Evolutionary conservation across 2,888 invertebrate species (phyloP).

Genomic region (Dascillus cervinus): DNA sequence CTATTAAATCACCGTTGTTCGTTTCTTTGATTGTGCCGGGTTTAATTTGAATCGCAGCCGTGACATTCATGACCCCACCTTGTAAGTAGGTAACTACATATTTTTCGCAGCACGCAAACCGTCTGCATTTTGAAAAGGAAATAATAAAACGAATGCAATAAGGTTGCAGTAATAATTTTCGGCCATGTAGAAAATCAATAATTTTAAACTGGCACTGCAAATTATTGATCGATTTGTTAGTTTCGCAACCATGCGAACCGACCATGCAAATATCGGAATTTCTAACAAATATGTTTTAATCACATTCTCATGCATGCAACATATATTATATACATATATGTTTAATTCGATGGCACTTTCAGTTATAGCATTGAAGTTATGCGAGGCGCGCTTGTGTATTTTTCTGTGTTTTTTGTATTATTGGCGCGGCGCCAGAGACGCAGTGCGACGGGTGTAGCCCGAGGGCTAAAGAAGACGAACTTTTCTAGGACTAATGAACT

Average conservation of each 20-base stretch:
- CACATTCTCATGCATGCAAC: constrained; percentile 26
- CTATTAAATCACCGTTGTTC: too few relatives aligned
- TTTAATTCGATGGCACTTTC: constrained; percentile 11
- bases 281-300: constrained; percentile 13
- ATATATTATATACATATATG: constrained; percentile 18
- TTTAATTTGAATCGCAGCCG: too few relatives aligned
- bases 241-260: constrained; percentile 19
- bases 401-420: constrained; percentile 6
- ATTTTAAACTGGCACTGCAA: too few relatives aligned
- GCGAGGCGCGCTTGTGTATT: constrained; percentile 20
- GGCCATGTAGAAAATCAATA: too few relatives aligned
- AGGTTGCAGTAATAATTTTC: too few relatives aligned
- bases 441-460: constrained; percentile 31
- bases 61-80: too few relatives aligned
- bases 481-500: constrained; percentile 9
- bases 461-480: constrained; percentile 5
- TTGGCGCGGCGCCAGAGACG: constrained; percentile 39
- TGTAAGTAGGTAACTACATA: too few relatives aligned
- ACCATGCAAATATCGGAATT: constrained; percentile 23
- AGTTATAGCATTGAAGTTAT: constrained; percentile 19
- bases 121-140: too few relatives aligned
- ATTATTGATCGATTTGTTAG: constrained; percentile 14
- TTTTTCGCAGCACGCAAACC: too few relatives aligned
- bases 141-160: too few relatives aligned
- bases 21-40: too few relatives aligned